phyloP scores from a whole-genome alignment of 2,113 vertebrate species.

The Ochotona curzoniae region DNA sequence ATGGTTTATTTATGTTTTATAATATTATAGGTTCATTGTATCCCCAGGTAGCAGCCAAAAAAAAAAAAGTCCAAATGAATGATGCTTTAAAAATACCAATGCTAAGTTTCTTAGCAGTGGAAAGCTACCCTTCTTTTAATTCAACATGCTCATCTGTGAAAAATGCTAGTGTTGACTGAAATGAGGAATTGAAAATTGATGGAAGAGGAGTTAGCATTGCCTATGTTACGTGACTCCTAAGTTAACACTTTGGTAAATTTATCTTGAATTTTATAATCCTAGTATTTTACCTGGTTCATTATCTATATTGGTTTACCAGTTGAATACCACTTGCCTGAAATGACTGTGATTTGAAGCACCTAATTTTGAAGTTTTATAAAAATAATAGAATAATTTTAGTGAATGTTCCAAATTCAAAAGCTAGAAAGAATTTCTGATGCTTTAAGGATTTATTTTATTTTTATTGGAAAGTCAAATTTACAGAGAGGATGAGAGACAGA shows the following conservation, averaged over 20 bases:
- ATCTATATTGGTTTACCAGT: not conserved
- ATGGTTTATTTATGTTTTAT: slow-evolving; percentile 3
- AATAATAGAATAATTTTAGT: too few species aligned
- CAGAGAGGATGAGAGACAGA: too few species aligned
- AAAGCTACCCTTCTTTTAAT: not conserved
- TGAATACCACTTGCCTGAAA: too few species aligned
- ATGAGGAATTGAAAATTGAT: not conserved
- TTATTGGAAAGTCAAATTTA: too few species aligned
- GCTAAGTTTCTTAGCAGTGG: not conserved
- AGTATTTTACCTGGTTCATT: not conserved
- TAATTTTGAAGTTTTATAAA: too few species aligned
- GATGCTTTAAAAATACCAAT: not conserved
- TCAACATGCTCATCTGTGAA: not conserved
- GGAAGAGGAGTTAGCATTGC: not conserved
- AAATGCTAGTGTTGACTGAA: not conserved
- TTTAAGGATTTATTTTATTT: too few species aligned
- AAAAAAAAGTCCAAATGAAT: not conserved
- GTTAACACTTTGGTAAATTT: not conserved
- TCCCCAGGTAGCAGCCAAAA: not conserved
- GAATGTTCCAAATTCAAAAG: too few species aligned
- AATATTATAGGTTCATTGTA: not conserved
- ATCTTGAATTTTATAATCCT: not conserved
- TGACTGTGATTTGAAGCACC: too few species aligned
- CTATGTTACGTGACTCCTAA: not conserved
- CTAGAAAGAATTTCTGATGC: too few species aligned